Evolutionary conservation across 2,888 invertebrate genomes (phyloP).

Genomic region (Pilophorus perplexus): DNA sequence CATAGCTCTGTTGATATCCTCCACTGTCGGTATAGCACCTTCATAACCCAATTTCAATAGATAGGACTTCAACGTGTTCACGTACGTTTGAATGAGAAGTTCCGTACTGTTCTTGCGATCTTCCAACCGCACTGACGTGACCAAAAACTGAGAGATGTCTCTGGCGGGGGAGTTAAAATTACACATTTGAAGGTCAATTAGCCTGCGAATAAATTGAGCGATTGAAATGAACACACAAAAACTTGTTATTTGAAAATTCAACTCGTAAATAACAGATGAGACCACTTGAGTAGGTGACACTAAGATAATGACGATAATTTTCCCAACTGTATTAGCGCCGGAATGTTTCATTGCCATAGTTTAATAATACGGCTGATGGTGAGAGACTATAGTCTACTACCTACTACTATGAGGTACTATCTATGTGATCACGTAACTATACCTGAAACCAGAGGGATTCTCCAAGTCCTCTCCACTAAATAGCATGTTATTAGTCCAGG

Average conservation of each 20-base stretch:
- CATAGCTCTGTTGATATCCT: not conserved
- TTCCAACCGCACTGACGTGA: slow-evolving; percentile 29
- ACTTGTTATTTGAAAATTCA: too few species aligned
- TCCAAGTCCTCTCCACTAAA: slow-evolving; percentile 13
- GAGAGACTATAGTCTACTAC: too few species aligned
- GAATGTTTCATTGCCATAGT: too few species aligned
- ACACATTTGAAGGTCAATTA: slow-evolving; percentile 41
- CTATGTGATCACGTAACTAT: too few species aligned
- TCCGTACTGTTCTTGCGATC: slow-evolving; percentile 15
- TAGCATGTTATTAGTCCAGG: slow-evolving; percentile 32
- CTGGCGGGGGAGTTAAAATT: slow-evolving; percentile 23
- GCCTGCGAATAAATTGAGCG: slow-evolving; percentile 32
- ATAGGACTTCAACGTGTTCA: slow-evolving; percentile 9
- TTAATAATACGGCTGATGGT: too few species aligned
- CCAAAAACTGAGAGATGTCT: slow-evolving; percentile 37
- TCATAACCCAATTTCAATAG: not conserved
- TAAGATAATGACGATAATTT: too few species aligned
- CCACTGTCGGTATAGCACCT: slow-evolving; percentile 6
- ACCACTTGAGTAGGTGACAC: too few species aligned
- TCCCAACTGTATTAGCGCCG: too few species aligned
- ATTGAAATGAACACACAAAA: too few species aligned
- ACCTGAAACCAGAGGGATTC: slow-evolving; percentile 10
- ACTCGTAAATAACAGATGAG: too few species aligned
- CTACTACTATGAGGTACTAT: too few species aligned
- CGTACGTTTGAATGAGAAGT: slow-evolving; percentile 37